phyloP scores from a whole-genome alignment of 2,797 vertebrate species.

The Melopsittacus undulatus region DNA sequence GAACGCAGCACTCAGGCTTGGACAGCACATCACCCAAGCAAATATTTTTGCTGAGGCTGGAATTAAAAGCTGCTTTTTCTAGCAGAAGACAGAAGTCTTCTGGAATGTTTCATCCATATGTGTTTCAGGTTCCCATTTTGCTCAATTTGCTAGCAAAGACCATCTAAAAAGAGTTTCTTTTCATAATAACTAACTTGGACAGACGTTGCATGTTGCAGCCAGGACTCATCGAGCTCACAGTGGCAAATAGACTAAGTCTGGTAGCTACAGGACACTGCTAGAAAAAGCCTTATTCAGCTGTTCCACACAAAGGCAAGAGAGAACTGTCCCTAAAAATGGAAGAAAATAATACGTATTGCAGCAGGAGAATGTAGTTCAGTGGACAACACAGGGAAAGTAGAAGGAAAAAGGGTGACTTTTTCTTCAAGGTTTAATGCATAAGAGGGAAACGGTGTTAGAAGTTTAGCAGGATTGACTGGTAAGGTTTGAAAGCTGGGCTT shows the following conservation, averaged over 20 bases:
- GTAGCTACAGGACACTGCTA: neutral
- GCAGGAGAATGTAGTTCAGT: neutral
- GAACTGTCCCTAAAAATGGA: neutral
- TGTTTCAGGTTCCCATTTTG: neutral
- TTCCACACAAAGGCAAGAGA: neutral
- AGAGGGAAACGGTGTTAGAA: neutral
- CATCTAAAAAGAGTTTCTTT: neutral
- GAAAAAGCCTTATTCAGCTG: too few relatives aligned
- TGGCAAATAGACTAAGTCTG: neutral
- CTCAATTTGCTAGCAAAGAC: neutral
- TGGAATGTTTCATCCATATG: neutral
- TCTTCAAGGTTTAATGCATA: neutral
- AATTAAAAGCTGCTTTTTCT: neutral
- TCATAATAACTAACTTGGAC: neutral
- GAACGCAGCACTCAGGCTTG: neutral
- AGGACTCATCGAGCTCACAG: neutral
- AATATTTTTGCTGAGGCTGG: neutral
- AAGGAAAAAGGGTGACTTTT: neutral
- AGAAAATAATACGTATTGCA: neutral
- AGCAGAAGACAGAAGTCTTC: neutral
- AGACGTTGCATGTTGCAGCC: neutral
- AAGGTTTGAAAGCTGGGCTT: neutral
- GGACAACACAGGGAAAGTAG: neutral
- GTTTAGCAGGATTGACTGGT: neutral
- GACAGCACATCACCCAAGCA: neutral